phyloP scores from a whole-genome alignment of 2,888 invertebrate genomes.

The Ophion ellenae region DNA sequence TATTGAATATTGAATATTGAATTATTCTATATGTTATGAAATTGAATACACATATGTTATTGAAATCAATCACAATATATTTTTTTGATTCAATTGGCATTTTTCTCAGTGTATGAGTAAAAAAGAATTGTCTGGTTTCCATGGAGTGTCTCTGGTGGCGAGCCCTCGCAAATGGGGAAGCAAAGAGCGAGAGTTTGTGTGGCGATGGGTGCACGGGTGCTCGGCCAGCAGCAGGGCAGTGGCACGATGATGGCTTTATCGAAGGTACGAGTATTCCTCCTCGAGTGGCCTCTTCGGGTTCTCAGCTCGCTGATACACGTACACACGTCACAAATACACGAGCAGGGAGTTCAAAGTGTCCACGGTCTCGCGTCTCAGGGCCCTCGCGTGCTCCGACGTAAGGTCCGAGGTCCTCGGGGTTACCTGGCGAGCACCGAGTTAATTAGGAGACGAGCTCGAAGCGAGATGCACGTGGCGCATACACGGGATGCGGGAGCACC shows the following conservation, averaged over 20 bases:
- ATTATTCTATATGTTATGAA: too few relatives aligned
- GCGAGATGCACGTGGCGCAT: slow-evolving; percentile 77
- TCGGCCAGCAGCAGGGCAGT: slow-evolving; percentile 51
- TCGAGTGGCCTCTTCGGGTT: slow-evolving; percentile 51
- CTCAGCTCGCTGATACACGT: slow-evolving; percentile 27
- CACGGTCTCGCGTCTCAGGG: slow-evolving; percentile 63
- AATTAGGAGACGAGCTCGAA: slow-evolving; percentile 81
- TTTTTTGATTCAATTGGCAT: too few relatives aligned
- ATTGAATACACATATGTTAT: too few relatives aligned
- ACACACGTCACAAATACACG: background rate
- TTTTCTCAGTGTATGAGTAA: background rate
- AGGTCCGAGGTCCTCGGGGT: slow-evolving; percentile 77
- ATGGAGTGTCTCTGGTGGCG: slow-evolving; percentile 11
- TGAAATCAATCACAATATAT: too few relatives aligned
- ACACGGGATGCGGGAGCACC: slow-evolving; percentile 72
- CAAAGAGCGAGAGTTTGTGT: background rate
- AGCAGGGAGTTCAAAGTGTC: slow-evolving; percentile 56
- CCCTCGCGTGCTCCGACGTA: slow-evolving; percentile 74
- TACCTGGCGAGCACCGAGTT: slow-evolving; percentile 82
- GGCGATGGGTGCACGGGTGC: background rate
- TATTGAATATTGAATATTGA: too few relatives aligned
- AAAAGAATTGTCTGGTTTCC: slow-evolving; percentile 54
- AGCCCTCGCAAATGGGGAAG: slow-evolving; percentile 13
- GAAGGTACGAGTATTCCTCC: slow-evolving; percentile 67
- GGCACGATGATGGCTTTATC: slow-evolving; percentile 82